Base-by-base conservation (phyloP, 2,113 vertebrate species). In the Ochotona princeps region DNA sequence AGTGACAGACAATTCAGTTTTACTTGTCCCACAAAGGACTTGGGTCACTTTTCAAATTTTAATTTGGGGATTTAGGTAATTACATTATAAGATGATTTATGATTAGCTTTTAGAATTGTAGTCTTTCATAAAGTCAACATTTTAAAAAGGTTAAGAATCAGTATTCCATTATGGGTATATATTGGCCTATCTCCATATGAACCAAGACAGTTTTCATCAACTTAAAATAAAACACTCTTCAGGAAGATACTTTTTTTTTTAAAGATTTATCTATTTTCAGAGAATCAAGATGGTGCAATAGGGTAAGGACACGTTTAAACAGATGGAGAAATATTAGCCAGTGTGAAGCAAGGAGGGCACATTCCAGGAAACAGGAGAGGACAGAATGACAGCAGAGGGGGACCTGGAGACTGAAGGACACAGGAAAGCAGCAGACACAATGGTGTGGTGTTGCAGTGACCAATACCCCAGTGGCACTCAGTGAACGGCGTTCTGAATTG, bases 81-180 rank as follows among this genome's bases (percentile, higher is more conserved):
- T 83, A 87, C 83, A 78, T 93, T 57, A 66, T 26, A 81, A 92
- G 20, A 79, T 72, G 18, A 86, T 32, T 89, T 74, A 63, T 54
- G 11, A 44, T 51, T 63, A 88, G 47, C 17, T 66, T 91, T 91
- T 82, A 82, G 63, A 85, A 94, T 54, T 73, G 83, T 44, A 23
- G 51, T 70, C 44, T 80, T 83, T 65, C 88, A 72, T 57, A 70
- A 81, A 63, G 51, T 82, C 26, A 83, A 83, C 65, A 60, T 83
- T 66, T 65, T 82, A 60, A 89, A 75, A 47, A 25, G 44, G 74
- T 6, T 69, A 25, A 83, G 63, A 15, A 93, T 49, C 28, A 60
- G 23, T 21, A 51, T 72, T 61, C 35, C 9, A 66, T 20, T 75
- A 69, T 1, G 80, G 51, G 15, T 80, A n/a, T 49, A 83, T 8